These are phyloP conservation scores for Rhagonycha lutea DNA, from an alignment of 2,888 invertebrate genomes.

Conservation along the genomic window DNA sequence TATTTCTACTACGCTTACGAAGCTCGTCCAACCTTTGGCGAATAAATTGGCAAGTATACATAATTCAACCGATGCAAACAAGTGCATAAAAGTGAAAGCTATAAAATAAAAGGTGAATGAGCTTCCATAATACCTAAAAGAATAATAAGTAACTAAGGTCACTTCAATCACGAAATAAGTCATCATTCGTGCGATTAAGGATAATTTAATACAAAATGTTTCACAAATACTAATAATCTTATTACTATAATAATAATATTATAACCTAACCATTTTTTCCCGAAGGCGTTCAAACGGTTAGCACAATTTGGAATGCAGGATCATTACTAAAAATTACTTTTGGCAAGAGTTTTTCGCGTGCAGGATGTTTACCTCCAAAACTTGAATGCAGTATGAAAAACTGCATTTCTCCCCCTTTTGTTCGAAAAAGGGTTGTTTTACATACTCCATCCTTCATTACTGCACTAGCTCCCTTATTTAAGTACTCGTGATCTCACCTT, in stretches of 20 bases:
- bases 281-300: neutral
- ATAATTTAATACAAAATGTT: neutral
- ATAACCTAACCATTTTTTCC: neutral
- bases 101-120: neutral
- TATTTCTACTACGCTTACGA: neutral
- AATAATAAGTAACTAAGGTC: neutral
- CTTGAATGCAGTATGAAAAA: neutral
- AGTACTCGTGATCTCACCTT: neutral
- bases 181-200: neutral
- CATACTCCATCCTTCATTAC: neutral
- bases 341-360: neutral
- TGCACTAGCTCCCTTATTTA: neutral
- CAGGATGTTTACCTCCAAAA: neutral
- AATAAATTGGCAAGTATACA: neutral
- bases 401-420: neutral
- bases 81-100: constrained; percentile 2
- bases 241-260: neutral
- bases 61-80: neutral
- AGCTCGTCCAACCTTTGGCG: neutral
- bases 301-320: neutral
- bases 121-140: neutral
- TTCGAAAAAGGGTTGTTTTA: neutral
- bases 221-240: neutral
- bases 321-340: neutral
- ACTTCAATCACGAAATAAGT: neutral